A percentile compares a stretch with the other conserved stretches of the same genome.
These are phyloP conservation scores for Dipodomys stephensi DNA, from an alignment of 2,113 vertebrate genomes.

Conservation along the genomic window DNA sequence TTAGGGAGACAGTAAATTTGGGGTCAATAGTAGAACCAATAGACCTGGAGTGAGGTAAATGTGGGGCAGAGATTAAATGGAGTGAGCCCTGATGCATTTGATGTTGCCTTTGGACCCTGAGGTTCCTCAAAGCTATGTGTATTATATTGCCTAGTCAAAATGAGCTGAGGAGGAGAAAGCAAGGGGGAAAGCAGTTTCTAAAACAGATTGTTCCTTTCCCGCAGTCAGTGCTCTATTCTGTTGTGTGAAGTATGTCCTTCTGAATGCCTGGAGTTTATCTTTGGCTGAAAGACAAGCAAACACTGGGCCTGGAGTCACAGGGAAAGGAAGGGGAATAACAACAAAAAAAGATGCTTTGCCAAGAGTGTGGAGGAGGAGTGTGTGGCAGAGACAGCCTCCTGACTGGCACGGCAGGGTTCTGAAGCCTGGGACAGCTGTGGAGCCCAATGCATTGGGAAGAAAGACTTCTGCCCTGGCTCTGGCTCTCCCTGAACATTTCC, in stretches of 20 bases:
- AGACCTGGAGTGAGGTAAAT: not conserved
- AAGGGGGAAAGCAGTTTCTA: not conserved
- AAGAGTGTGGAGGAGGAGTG: constrained; percentile 52
- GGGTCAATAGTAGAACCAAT: not conserved
- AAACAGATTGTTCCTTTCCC: constrained; percentile 55
- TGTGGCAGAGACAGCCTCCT: constrained; percentile 51
- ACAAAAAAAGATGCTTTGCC: constrained; percentile 68
- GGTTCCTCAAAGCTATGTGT: not conserved
- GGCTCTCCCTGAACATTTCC: not conserved
- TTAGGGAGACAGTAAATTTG: constrained; percentile 5
- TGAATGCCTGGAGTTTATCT: constrained; percentile 73
- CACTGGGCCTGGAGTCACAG: constrained; percentile 63
- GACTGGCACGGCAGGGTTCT: constrained; percentile 53
- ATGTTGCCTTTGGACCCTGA: not conserved
- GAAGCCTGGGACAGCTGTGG: constrained; percentile 48
- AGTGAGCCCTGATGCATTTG: not conserved
- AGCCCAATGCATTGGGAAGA: fast-evolving
- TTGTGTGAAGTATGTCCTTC: constrained; percentile 2
- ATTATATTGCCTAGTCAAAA: not conserved
- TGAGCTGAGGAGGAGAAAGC: constrained; percentile 36
- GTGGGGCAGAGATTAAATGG: not conserved
- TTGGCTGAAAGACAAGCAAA: constrained; percentile 80
- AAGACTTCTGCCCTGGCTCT: not conserved
- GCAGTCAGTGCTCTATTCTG: not conserved
- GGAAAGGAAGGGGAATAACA: constrained; percentile 69